Percentiles rank a stretch among this genome's conserved stretches.
Conservation (phyloP, 2,888 invertebrate species). For the Xestia c-nigrum region DNA sequence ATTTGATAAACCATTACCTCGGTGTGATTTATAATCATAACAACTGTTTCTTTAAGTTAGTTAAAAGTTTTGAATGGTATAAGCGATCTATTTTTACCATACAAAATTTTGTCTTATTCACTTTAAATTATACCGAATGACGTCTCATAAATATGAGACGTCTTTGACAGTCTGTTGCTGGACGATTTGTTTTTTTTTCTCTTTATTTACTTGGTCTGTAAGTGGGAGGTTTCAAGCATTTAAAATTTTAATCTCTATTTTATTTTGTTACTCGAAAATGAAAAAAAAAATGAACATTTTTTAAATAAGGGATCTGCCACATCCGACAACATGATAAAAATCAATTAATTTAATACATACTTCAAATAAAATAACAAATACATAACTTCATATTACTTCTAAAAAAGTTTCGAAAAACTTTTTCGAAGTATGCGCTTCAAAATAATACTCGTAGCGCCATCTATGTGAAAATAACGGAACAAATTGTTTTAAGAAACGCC, state of each 20-base stretch:
- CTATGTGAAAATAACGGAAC: conserved; percentile 69
- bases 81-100: neutral
- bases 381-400: neutral
- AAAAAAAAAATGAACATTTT: neutral
- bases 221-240: neutral
- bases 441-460: conserved; percentile 71
- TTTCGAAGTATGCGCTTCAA: conserved; percentile 4
- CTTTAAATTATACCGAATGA: neutral
- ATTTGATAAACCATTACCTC: neutral
- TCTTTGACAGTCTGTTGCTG: neutral
- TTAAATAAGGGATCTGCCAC: neutral
- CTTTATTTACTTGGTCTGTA: neutral
- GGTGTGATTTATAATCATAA: neutral
- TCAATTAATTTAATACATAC: neutral
- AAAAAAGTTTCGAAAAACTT: neutral
- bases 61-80: too few species aligned
- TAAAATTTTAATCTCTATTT: neutral
- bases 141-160: too few species aligned
- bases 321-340: neutral
- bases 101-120: neutral
- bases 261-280: neutral
- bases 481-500: conserved; percentile 65
- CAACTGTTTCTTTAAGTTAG: neutral
- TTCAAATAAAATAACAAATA: neutral
- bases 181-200: neutral